Base-by-base conservation (phyloP, 2,888 invertebrate species). In the Dioctria linearis region DNA sequence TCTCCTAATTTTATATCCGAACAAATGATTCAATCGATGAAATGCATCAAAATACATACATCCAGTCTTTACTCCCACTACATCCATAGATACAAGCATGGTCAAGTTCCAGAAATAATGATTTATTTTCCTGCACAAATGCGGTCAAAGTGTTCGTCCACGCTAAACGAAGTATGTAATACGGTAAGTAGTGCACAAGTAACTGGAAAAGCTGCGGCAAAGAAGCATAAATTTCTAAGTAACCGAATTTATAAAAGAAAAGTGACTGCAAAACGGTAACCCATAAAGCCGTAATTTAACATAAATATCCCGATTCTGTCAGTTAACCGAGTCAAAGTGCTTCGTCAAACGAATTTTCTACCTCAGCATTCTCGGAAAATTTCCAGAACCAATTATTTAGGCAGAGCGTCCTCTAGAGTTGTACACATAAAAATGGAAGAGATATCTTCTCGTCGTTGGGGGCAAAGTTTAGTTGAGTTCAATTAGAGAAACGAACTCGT, bases 361-460 rank as follows among this genome's bases (percentile, higher is more conserved):
- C 71, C 37, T 51, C 71, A 71, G 39, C n/a, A 9, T 71, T 39
- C 54, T 51, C 37, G n/a, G 71, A 54, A 54, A 71, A 71, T 54
- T 51, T 51, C 54, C 54, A 49, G 71, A 71, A 46, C 71, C 71
- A 71, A 71, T 71, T 71, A 71, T 71, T 71, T 71, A 71, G 71
- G 54, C 11, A 39, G 54, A 71, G 25, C 25, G 25, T 25, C 39
- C 71, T 9, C 39, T 49, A 71, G 51, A 49, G 37, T 51, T 37
- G 37, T 54, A 8, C 49, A 71, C 5, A 40, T 51, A 71, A 37
- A 54, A 71, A 46, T 39, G 5, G n/a, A 71, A 71, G 42, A 13
- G 66, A 46, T 6, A 6, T 11, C 42, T 42, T 43, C 51, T 39
- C 59, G n/a, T n/a, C 42, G 5, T 59, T 5, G 37, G n/a, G n/a